These are phyloP conservation scores for Sminthurides aquaticus DNA, from an alignment of 2,888 invertebrate species.

Conservation along the genomic window DNA sequence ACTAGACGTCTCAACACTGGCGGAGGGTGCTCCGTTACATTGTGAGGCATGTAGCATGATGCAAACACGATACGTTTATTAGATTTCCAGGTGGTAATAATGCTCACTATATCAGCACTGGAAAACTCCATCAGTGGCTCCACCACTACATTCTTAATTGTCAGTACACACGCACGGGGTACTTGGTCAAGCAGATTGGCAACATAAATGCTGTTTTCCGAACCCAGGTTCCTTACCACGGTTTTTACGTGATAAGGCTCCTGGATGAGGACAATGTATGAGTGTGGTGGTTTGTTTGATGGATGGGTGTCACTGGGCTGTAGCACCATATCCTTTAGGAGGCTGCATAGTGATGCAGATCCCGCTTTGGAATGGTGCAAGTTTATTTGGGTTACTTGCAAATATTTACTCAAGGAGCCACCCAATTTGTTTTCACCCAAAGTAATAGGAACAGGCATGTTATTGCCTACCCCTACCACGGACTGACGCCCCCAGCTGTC, in stretches of 20 bases:
- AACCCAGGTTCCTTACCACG: neutral
- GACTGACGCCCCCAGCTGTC: too few species aligned
- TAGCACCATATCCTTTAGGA: too few species aligned
- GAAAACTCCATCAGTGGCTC: slow-evolving; percentile 8
- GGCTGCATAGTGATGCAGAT: too few species aligned
- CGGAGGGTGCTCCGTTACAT: neutral
- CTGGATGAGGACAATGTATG: slow-evolving; percentile 7
- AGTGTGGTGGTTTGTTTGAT: too few species aligned
- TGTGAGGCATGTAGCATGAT: slow-evolving; percentile 26
- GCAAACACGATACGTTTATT: slow-evolving; percentile 14
- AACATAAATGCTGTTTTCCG: neutral
- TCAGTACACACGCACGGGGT: slow-evolving; percentile 9
- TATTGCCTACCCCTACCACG: too few species aligned
- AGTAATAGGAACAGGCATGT: too few species aligned
- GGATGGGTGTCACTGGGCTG: too few species aligned
- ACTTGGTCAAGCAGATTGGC: too few species aligned
- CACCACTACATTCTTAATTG: slow-evolving; percentile 6
- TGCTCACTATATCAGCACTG: slow-evolving; percentile 16
- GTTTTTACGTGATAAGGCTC: slow-evolving; percentile 1
- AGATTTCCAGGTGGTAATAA: neutral
- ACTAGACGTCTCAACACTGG: neutral
- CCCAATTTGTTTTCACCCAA: too few species aligned
- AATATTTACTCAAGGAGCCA: too few species aligned
- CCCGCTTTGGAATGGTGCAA: too few species aligned
- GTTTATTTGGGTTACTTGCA: too few species aligned